A percentile compares a stretch with the other conserved stretches of the same genome.
Evolutionary conservation across 2,888 invertebrate genomes (phyloP).

Genomic region (Morpho achilles): DNA sequence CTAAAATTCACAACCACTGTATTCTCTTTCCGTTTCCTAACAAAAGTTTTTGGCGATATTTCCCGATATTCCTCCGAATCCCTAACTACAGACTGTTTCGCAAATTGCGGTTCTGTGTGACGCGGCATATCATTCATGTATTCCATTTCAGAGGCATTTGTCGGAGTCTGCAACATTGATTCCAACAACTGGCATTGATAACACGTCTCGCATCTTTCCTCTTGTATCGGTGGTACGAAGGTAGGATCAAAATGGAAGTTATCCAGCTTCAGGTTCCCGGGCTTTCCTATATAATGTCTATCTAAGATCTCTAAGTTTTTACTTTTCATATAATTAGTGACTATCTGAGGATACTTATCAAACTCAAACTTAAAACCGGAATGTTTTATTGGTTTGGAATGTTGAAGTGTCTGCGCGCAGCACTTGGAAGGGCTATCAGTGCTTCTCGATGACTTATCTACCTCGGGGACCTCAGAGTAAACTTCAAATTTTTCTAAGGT

Average conservation of each 20-base stretch:
- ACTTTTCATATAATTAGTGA: conserved; percentile 86
- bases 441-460: conserved; percentile 34
- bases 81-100: conserved; percentile 50
- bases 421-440: conserved; percentile 62
- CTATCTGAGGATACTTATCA: conserved; percentile 86
- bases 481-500: conserved; percentile 34
- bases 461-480: conserved; percentile 43
- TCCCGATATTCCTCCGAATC: conserved; percentile 38
- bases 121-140: conserved; percentile 69
- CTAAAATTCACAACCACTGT: conserved; percentile 62
- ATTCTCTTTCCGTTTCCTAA: conserved; percentile 60
- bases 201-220: conserved; percentile 76
- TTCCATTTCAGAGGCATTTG: conserved; percentile 87
- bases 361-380: conserved; percentile 87
- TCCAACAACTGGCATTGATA: conserved; percentile 74
- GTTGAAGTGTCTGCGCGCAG: conserved; percentile 74
- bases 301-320: conserved; percentile 83
- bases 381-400: conserved; percentile 81
- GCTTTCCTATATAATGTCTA: conserved; percentile 79
- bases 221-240: conserved; percentile 63
- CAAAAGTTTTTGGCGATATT: conserved; percentile 61
- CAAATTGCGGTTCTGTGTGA: conserved; percentile 60
- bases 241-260: conserved; percentile 74
- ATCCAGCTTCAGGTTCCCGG: conserved; percentile 74
- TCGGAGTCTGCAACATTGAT: conserved; percentile 85